Conservation (phyloP, 2,888 invertebrate genomes). For the Apamea anceps region DNA sequence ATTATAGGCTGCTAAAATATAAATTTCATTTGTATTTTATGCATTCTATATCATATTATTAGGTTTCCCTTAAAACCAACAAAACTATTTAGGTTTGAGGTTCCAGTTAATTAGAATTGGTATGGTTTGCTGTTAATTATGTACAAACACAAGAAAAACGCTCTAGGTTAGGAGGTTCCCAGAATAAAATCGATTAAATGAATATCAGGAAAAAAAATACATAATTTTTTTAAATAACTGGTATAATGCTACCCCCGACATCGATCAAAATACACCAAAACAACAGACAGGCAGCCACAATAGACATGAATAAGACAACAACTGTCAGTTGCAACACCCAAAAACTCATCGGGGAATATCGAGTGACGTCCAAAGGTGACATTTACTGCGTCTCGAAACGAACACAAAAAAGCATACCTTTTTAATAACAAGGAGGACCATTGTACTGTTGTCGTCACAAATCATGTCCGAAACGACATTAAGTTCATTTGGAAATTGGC, state of each 20-base stretch:
- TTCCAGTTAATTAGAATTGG: background rate
- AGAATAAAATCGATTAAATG: background rate
- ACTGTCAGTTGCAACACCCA: slow-evolving; percentile 56
- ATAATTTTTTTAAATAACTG: background rate
- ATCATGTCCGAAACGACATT: slow-evolving; percentile 63
- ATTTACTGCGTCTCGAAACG: slow-evolving; percentile 60
- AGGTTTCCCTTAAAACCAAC: background rate
- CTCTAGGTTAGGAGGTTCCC: background rate
- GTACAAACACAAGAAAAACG: background rate
- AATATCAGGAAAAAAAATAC: background rate
- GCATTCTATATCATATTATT: background rate
- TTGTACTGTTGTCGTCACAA: slow-evolving; percentile 64
- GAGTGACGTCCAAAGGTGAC: slow-evolving; percentile 62
- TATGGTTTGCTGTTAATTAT: background rate
- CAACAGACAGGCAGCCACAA: slow-evolving; percentile 45
- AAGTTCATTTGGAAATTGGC: slow-evolving; percentile 58
- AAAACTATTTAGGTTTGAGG: background rate
- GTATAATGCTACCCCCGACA: background rate
- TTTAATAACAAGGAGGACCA: slow-evolving; percentile 64
- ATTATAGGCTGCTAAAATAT: background rate
- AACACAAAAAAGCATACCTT: slow-evolving; percentile 61
- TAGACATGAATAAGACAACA: slow-evolving; percentile 64
- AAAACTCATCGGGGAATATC: slow-evolving; percentile 58
- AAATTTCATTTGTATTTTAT: too few relatives aligned
- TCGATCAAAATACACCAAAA: slow-evolving; percentile 10